These are phyloP conservation scores for Epinephelus lanceolatus DNA, from an alignment of 2,113 vertebrate species.

Conservation along the genomic window DNA sequence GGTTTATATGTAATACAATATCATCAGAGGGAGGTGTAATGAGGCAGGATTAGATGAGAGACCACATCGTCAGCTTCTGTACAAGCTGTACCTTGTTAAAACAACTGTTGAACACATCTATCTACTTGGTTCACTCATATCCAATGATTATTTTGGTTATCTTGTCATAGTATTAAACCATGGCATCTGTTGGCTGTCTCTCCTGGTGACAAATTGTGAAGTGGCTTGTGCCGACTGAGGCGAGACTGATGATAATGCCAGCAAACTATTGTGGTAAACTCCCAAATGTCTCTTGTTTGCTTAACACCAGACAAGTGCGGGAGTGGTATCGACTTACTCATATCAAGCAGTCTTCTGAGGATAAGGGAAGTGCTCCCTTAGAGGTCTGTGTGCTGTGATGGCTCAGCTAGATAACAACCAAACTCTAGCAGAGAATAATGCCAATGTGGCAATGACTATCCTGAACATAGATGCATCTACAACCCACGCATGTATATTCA, in stretches of 20 bases:
- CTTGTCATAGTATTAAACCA: not conserved
- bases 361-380: conserved; percentile 1
- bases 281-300: not conserved
- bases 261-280: not conserved
- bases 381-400: not conserved
- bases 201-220: conserved; percentile 13
- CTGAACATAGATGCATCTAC: not conserved
- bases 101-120: not conserved
- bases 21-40: not conserved
- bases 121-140: conserved; percentile 2
- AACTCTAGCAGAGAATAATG: not conserved
- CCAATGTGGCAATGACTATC: not conserved
- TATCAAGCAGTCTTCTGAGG: conserved; percentile 6
- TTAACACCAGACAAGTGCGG: not conserved
- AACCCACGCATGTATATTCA: not conserved
- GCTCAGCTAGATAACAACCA: not conserved
- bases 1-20: not conserved
- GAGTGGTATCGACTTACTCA: not conserved
- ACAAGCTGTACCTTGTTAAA: not conserved
- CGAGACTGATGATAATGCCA: conserved; percentile 15
- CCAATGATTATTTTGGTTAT: not conserved
- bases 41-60: not conserved
- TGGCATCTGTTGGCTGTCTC: not conserved
- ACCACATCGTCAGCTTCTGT: not conserved
- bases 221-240: not conserved